phyloP scores from a whole-genome alignment of 2,797 vertebrate species.

The Sarcophilus harrisii region DNA sequence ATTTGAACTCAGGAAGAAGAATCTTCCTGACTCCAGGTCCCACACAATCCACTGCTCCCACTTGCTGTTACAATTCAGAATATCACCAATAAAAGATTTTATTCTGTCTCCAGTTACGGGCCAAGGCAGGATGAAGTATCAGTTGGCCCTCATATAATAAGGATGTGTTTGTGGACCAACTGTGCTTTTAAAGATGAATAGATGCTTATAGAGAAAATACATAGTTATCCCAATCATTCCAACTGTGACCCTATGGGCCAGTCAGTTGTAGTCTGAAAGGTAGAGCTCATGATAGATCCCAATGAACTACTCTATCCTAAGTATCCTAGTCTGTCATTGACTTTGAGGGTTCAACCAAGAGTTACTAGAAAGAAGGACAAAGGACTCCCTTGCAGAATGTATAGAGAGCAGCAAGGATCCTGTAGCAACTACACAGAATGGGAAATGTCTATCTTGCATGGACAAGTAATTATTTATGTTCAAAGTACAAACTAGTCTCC shows the following conservation, averaged over 20 bases:
- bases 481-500: background rate
- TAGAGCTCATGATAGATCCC: background rate
- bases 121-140: background rate
- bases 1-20: background rate
- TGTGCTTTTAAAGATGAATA: background rate
- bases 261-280: background rate
- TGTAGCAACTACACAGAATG: background rate
- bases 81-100: background rate
- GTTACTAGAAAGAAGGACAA: background rate
- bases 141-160: background rate
- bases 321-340: background rate
- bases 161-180: background rate
- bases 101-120: background rate
- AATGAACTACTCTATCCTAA: background rate
- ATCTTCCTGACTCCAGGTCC: background rate
- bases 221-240: background rate
- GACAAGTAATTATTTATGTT: background rate
- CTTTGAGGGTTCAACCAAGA: background rate
- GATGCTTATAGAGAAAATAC: background rate
- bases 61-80: background rate
- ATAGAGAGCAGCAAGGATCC: background rate
- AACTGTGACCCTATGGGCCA: background rate
- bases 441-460: background rate
- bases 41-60: background rate
- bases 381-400: background rate